Percentiles rank a stretch among this genome's conserved stretches.
Evolutionary conservation across 2,888 invertebrate genomes (phyloP).

Genomic region (Drosophila ochracea): DNA sequence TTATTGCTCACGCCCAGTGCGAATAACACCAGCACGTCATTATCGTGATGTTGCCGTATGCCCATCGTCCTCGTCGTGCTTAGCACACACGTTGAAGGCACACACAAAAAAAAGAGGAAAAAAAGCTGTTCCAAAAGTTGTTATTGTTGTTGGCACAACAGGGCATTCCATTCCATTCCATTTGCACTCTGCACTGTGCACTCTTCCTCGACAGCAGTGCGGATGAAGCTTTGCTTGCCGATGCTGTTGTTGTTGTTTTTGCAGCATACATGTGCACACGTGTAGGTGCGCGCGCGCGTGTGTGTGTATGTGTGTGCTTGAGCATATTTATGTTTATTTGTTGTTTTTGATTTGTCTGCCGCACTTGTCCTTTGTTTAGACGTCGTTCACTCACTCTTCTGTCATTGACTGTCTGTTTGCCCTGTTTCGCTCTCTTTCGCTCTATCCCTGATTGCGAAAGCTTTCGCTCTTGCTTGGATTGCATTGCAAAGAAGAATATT

Average conservation of each 20-base stretch:
- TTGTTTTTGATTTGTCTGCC: conserved; percentile 41
- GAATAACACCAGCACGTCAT: conserved; percentile 38
- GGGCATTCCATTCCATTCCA: conserved; percentile 59
- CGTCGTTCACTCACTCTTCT: conserved; percentile 28
- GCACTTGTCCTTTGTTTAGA: conserved; percentile 57
- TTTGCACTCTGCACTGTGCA: conserved; percentile 37
- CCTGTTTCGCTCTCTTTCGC: conserved; percentile 5
- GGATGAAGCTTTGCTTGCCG: conserved; percentile 46
- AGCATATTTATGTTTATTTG: conserved; percentile 35
- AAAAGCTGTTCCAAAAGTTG: conserved; percentile 74
- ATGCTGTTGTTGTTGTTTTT: conserved; percentile 17
- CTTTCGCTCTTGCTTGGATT: conserved; percentile 40
- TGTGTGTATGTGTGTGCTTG: conserved; percentile 8
- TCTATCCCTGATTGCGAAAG: conserved; percentile 31
- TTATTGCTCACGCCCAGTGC: conserved; percentile 45
- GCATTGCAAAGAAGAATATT: conserved; percentile 11
- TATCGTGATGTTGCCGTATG: conserved; percentile 51
- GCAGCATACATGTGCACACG: conserved; percentile 2
- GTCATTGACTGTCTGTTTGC: conserved; percentile 25
- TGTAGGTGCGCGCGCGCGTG: neutral
- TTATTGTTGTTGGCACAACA: conserved; percentile 36
- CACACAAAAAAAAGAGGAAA: conserved; percentile 43
- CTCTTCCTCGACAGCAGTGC: conserved; percentile 30
- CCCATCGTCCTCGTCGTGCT: conserved; percentile 43
- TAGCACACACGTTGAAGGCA: conserved; percentile 38